Evolutionary conservation across 1,140 invertebrate genomes (phyloP).

Genomic region (Amphibalanus amphitrite): DNA sequence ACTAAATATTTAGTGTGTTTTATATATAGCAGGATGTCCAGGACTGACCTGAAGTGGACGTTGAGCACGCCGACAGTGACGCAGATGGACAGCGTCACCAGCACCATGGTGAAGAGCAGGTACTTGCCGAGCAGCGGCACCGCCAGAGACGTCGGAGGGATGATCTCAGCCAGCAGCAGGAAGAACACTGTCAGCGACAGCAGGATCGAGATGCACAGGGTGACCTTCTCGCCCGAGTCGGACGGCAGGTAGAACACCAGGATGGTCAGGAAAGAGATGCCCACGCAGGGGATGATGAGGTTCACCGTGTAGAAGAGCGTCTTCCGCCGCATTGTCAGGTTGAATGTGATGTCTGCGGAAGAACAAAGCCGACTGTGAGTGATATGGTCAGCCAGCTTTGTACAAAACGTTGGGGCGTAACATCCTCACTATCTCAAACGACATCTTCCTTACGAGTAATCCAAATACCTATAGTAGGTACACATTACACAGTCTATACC

Average conservation of each 20-base stretch:
- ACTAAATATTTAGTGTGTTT: too few species aligned
- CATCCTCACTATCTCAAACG: too few species aligned
- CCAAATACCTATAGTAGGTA: too few species aligned
- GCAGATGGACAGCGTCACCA: slow-evolving; percentile 55
- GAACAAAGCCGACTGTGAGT: too few species aligned
- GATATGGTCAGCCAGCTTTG: too few species aligned
- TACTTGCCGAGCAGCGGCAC: slow-evolving; percentile 97
- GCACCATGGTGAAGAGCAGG: slow-evolving; percentile 98
- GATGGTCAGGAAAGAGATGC: slow-evolving; percentile 81
- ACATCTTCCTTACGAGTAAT: too few species aligned
- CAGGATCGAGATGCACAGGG: slow-evolving; percentile 94
- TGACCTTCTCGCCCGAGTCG: slow-evolving; percentile 89
- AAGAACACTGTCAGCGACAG: slow-evolving; percentile 99
- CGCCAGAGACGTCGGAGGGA: slow-evolving; percentile 94
- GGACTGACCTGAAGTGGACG: slow-evolving; percentile 15
- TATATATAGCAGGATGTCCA: too few species aligned
- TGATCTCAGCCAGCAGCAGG: slow-evolving; percentile 91
- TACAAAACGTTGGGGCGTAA: too few species aligned
- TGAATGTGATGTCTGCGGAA: slow-evolving; percentile 74
- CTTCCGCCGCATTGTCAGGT: slow-evolving; percentile 80
- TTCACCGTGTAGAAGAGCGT: slow-evolving; percentile 85
- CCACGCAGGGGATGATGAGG: slow-evolving; percentile 75
- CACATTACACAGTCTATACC: too few species aligned
- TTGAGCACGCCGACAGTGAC: slow-evolving; percentile 18
- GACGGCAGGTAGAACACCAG: slow-evolving; percentile 91